These are phyloP conservation scores for Coreius guichenoti DNA, from an alignment of 2,797 vertebrate species.

Conservation along the genomic window DNA sequence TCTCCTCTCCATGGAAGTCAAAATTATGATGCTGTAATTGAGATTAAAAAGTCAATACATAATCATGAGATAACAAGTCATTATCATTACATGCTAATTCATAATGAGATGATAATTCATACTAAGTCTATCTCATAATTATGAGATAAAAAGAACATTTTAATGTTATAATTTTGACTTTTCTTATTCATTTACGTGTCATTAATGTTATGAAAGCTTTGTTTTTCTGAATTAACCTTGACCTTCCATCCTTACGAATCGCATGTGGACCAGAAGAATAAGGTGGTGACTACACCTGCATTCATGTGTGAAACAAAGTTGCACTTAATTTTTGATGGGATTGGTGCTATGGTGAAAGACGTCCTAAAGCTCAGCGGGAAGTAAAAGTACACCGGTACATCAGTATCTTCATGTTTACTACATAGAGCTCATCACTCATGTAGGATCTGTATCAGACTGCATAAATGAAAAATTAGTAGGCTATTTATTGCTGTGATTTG, in stretches of 20 bases:
- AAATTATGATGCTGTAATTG: neutral
- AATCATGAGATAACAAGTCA: neutral
- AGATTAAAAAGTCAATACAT: no score
- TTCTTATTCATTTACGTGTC: neutral
- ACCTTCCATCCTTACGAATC: slow-evolving; percentile 75
- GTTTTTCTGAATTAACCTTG: slow-evolving; percentile 65
- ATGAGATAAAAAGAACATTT: neutral
- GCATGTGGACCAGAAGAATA: slow-evolving; percentile 83
- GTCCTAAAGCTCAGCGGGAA: slow-evolving; percentile 82
- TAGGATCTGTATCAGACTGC: neutral
- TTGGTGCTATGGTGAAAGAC: slow-evolving; percentile 83
- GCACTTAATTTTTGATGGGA: slow-evolving; percentile 85
- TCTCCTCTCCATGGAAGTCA: neutral
- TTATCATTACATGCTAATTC: no score
- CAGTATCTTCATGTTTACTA: neutral
- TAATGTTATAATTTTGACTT: neutral
- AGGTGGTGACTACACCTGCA: slow-evolving; percentile 85
- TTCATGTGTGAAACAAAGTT: slow-evolving; percentile 87
- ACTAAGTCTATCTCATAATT: neutral
- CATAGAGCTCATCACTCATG: neutral
- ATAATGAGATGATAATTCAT: no score
- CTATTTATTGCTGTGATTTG: neutral
- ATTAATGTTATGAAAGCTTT: neutral
- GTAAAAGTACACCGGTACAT: slow-evolving; percentile 60
- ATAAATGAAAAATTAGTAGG: neutral